phyloP scores from a whole-genome alignment of 2,113 vertebrate genomes.

The Salvelinus sp. region DNA sequence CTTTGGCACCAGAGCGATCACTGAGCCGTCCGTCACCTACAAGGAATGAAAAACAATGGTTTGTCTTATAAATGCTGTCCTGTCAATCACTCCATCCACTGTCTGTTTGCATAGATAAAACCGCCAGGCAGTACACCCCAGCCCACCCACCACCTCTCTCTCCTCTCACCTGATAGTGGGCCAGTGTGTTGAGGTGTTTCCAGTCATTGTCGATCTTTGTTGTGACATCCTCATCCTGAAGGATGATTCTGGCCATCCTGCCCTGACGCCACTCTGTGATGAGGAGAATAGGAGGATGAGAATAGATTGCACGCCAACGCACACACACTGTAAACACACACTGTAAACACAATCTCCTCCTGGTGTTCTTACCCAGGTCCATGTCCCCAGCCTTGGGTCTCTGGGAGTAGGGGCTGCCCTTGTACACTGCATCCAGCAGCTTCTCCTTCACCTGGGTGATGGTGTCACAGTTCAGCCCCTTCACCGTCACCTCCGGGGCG shows the following conservation, averaged over 20 bases:
- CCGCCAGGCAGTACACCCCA: too few relatives aligned
- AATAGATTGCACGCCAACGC: background rate
- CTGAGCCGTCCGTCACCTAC: constrained; percentile 92
- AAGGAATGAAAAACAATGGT: background rate
- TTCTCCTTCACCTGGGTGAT: constrained; percentile 98
- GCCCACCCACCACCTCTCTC: background rate
- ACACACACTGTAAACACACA: too few relatives aligned
- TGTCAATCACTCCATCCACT: background rate
- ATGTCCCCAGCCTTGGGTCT: constrained; percentile 93
- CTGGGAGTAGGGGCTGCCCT: constrained; percentile 95
- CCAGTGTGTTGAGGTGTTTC: constrained; percentile 93
- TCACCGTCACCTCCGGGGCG: constrained; percentile 88
- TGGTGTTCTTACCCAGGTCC: constrained; percentile 86
- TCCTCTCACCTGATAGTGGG: constrained; percentile 89
- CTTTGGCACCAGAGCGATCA: constrained; percentile 93
- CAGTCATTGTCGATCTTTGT: constrained; percentile 99
- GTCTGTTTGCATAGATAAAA: background rate
- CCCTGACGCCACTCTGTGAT: constrained; percentile 93
- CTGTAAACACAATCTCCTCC: too few relatives aligned
- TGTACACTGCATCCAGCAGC: constrained; percentile 92
- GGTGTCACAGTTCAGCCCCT: constrained; percentile 96
- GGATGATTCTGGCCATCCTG: constrained; percentile 92
- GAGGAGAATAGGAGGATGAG: background rate
- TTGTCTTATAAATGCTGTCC: background rate
- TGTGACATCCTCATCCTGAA: constrained; percentile 95